Evolutionary conservation across 2,888 invertebrate genomes (phyloP).

Genomic region (Galeruca laticollis): DNA sequence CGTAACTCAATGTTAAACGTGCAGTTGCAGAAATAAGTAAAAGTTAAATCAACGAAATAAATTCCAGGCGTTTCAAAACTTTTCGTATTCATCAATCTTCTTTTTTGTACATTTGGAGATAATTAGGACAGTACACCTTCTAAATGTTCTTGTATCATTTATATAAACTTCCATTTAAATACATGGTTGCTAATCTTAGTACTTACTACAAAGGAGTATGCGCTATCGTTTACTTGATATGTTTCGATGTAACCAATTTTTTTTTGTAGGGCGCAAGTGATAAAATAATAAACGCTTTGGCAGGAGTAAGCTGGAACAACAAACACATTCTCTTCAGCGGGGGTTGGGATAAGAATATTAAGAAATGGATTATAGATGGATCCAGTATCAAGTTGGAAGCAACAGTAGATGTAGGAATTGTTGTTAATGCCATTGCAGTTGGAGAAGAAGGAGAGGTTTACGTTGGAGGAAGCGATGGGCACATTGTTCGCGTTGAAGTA

Average conservation of each 20-base stretch:
- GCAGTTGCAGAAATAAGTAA: too few species aligned
- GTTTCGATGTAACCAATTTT: too few species aligned
- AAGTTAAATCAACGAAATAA: too few species aligned
- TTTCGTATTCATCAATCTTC: too few species aligned
- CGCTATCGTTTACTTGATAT: too few species aligned
- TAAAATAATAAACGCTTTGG: conserved; percentile 67
- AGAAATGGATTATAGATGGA: conserved; percentile 64
- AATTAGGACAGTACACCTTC: too few species aligned
- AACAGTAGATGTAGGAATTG: conserved; percentile 54
- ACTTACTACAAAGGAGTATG: not conserved
- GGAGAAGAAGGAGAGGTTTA: conserved; percentile 64
- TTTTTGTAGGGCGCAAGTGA: conserved; percentile 64
- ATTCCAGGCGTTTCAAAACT: too few species aligned
- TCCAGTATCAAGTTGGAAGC: conserved; percentile 49
- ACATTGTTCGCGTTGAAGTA: conserved; percentile 59
- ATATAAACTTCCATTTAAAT: too few species aligned
- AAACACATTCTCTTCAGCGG: conserved; percentile 63
- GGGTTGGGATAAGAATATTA: conserved; percentile 68
- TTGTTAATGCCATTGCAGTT: conserved; percentile 54
- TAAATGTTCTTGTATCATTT: too few species aligned
- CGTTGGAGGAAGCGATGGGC: conserved; percentile 73
- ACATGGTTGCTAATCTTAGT: not conserved
- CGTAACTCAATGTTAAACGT: too few species aligned
- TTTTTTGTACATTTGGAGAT: too few species aligned
- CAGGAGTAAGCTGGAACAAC: conserved; percentile 56